Base-by-base conservation (phyloP, 2,797 vertebrate genomes). In the Dicrostonyx torquatus region DNA sequence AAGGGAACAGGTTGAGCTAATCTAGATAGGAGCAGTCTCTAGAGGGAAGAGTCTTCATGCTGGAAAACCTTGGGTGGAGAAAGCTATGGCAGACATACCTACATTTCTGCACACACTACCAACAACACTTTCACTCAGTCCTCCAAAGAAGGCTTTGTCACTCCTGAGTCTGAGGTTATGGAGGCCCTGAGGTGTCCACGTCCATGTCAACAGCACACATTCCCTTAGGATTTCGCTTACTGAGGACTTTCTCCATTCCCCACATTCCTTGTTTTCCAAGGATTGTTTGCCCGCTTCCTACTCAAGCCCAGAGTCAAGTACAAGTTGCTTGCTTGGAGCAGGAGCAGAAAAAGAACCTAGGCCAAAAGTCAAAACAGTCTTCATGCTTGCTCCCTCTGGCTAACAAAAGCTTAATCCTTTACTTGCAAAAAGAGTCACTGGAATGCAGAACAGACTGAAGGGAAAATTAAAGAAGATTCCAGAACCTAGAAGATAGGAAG, bases 351-450 rank as follows among this genome's bases (percentile, higher is more conserved):
- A 88, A 89, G 4, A 8, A 58, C 73, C 62, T 90, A 48, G 84
- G 26, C 29, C 85, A 48, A 94, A 95, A 66, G 40, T n/a, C 60
- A 8, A 90, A 89, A 93, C 20, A 64, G 31, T 66, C 58, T 92
- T 34, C 22, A 88, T 40, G 34, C 83, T 86, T 86, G 15, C 37
- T 82, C 55, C 55, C 31, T 96, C 90, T 13, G 13, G 37, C 85
- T 96, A 92, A 62, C n/a, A 58, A 76, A 94, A 87, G 17, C 24
- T 48, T 92, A 89, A 93, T 93, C 24, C 62, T 24, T 26, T 50
- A 45, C 29, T 76, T 12, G 68, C 4, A 29, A 78, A 78, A 91
- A 75, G 22, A 89, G 37, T 53, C 64, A 94, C 88, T 82, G 73
- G 50, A 85, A 88, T 90, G 58, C 10, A 88, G n/a, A 89, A 87